Evolutionary conservation across 1,140 invertebrate genomes (phyloP).

Genomic region (Ceratosolen solmsi): DNA sequence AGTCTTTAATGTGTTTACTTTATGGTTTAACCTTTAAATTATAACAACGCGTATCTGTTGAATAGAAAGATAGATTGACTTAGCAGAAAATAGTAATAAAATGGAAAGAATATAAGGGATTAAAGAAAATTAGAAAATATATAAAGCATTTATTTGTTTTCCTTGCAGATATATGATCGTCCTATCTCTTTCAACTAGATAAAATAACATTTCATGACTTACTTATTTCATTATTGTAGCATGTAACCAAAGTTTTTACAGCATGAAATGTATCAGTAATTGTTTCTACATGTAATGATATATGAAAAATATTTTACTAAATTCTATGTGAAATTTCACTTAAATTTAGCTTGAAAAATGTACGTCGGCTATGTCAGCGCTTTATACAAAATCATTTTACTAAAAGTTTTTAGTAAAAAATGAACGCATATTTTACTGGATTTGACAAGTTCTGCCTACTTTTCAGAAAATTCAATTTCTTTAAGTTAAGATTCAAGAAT

Average conservation of each 20-base stretch:
- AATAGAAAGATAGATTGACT: too few relatives aligned
- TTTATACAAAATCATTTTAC: neutral
- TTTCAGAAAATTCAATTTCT: slow-evolving; percentile 4
- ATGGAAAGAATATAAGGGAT: neutral
- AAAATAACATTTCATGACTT: neutral
- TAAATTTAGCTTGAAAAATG: neutral
- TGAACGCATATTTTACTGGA: neutral
- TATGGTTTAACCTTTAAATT: too few relatives aligned
- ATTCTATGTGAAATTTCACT: slow-evolving; percentile 3
- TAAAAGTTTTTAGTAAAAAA: slow-evolving; percentile 6
- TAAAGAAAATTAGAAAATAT: neutral
- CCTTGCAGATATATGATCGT: neutral
- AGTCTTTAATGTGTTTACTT: too few relatives aligned
- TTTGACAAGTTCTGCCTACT: slow-evolving; percentile 10
- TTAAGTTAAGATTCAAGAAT: neutral
- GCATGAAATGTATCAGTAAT: neutral
- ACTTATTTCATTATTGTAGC: neutral
- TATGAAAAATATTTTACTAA: neutral
- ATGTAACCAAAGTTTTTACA: neutral
- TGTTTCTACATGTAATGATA: neutral
- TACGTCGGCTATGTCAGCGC: neutral
- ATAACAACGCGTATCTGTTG: too few relatives aligned
- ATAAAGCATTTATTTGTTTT: neutral
- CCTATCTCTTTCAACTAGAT: neutral
- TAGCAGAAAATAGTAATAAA: neutral